Conservation (phyloP, 2,797 vertebrate genomes). For the Neopelma chrysocephalum region DNA sequence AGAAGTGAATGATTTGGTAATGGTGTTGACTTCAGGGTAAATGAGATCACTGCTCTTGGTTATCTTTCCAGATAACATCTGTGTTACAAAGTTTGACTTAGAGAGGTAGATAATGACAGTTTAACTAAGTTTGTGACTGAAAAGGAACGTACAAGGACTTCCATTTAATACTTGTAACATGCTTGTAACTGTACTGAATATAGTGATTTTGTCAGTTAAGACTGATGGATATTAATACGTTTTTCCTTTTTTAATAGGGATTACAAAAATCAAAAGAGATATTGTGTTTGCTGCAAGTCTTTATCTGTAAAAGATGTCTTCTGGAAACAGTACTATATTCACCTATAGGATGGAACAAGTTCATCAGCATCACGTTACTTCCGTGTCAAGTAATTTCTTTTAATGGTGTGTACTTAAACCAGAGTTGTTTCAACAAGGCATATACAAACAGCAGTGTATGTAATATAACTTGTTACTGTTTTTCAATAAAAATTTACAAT, state of each 20-base stretch:
- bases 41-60: background rate
- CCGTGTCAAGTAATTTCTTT: constrained; percentile 56
- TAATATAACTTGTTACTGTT: constrained; percentile 85
- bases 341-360: background rate
- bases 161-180: background rate
- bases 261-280: constrained; percentile 98
- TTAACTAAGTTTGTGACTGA: background rate
- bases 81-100: background rate
- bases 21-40: background rate
- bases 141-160: background rate
- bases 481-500: constrained; percentile 87
- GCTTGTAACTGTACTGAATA: background rate
- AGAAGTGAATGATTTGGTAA: background rate
- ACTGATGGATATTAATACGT: background rate
- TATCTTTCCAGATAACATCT: background rate
- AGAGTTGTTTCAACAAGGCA: constrained; percentile 75
- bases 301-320: constrained; percentile 81
- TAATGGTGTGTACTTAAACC: constrained; percentile 70
- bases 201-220: background rate
- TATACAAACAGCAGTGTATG: constrained; percentile 78
- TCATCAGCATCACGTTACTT: background rate
- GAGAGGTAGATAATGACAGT: background rate
- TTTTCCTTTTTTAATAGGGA: constrained; percentile 78
- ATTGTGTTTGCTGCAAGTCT: constrained; percentile 99
- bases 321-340: background rate